Percentiles rank a stretch among this genome's conserved stretches.
Conservation (phyloP, 2,797 vertebrate species). For the Prionace glauca region DNA sequence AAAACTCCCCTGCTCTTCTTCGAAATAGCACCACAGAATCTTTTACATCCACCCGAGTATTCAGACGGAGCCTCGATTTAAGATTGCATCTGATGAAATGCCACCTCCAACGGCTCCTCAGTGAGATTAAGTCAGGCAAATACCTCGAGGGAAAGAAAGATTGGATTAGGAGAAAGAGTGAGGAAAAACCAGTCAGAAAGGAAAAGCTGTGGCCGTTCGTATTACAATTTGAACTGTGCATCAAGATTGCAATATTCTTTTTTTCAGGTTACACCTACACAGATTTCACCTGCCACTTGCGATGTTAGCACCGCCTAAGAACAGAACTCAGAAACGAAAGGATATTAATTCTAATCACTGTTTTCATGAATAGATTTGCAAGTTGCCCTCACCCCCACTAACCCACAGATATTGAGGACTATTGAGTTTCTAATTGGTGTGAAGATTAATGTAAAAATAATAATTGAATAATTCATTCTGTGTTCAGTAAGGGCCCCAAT, state of each 20-base stretch:
- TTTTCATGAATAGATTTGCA: not conserved
- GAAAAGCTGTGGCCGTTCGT: not conserved
- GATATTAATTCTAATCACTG: not conserved
- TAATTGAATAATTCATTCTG: not conserved
- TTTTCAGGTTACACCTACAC: not conserved
- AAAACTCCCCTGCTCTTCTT: not conserved
- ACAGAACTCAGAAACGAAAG: not conserved
- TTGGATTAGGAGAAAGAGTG: not conserved
- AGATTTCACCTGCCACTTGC: not conserved
- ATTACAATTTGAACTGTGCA: not conserved
- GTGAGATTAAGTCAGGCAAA: not conserved
- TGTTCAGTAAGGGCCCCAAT: not conserved
- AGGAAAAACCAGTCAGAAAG: not conserved
- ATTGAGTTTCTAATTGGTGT: not conserved
- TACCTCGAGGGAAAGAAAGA: not conserved
- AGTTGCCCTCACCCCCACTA: not conserved
- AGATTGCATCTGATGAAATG: not conserved
- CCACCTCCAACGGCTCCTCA: not conserved
- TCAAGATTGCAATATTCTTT: not conserved
- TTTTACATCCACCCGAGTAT: not conserved
- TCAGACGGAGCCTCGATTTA: not conserved
- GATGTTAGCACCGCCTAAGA: not conserved
- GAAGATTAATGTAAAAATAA: conserved; percentile 20
- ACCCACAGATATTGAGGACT: not conserved
- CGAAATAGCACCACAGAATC: not conserved